Conservation (phyloP, 2,888 invertebrate genomes). For the Agapostemon virescens region DNA sequence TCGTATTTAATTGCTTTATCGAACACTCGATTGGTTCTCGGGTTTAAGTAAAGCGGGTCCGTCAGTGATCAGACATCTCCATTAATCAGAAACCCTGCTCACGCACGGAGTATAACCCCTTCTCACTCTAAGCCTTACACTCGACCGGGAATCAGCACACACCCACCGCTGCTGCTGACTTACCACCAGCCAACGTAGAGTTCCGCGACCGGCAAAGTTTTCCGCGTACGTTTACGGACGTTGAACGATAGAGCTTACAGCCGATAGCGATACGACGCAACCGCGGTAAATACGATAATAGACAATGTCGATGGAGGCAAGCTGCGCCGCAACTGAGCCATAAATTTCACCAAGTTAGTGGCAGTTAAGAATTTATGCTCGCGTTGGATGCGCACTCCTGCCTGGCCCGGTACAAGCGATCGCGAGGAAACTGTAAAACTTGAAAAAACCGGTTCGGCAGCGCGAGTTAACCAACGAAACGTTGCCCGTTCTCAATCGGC, state of each 20-base stretch:
- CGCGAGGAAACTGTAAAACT: neutral
- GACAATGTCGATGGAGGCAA: conserved; percentile 45
- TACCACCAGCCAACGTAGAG: neutral
- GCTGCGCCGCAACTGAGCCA: conserved; percentile 15
- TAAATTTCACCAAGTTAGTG: conserved; percentile 59
- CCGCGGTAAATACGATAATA: conserved; percentile 58
- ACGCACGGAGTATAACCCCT: neutral
- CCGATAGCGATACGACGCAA: conserved; percentile 40
- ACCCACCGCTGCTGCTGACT: neutral
- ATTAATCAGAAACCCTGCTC: conserved; percentile 15
- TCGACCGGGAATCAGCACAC: neutral
- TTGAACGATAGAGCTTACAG: conserved; percentile 36
- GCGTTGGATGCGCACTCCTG: neutral
- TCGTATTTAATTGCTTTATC: neutral
- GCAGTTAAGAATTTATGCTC: conserved; percentile 56
- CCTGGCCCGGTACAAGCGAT: neutral
- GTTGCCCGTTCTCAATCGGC: neutral
- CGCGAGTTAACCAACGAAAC: neutral
- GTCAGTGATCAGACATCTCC: conserved; percentile 14
- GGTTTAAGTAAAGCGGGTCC: conserved; percentile 15
- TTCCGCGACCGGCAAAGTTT: conserved; percentile 33
- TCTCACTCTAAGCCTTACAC: neutral
- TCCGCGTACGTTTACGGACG: conserved; percentile 31
- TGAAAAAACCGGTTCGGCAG: neutral
- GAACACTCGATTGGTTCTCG: neutral